Evolutionary conservation across 2,797 vertebrate genomes (phyloP).

Genomic region (Danio jaintianensis): DNA sequence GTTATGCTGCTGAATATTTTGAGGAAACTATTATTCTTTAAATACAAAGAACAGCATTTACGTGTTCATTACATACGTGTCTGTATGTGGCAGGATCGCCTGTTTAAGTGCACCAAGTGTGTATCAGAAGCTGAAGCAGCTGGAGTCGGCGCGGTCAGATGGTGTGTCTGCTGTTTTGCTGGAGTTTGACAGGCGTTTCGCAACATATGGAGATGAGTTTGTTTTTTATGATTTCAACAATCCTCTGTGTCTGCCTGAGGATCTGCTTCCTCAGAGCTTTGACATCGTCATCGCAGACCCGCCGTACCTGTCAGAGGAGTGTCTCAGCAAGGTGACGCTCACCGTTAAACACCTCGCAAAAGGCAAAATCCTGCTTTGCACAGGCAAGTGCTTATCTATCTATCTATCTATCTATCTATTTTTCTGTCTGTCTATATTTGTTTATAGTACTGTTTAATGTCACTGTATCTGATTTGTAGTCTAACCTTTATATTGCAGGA

Average conservation of each 20-base stretch:
- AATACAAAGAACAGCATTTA: background rate
- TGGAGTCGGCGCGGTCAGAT: constrained; percentile 51
- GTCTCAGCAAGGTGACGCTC: constrained; percentile 87
- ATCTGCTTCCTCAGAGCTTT: constrained; percentile 81
- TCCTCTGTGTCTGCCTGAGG: constrained; percentile 81
- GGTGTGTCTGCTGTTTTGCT: constrained; percentile 77
- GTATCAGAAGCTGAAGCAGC: constrained; percentile 91
- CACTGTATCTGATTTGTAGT: background rate
- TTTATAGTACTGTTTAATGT: constrained; percentile 20
- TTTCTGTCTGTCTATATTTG: no score
- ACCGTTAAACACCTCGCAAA: constrained; percentile 88
- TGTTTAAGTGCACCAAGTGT: constrained; percentile 92
- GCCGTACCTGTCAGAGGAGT: constrained; percentile 93
- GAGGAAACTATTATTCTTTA: background rate
- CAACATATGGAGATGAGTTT: constrained; percentile 89
- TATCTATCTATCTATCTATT: no score
- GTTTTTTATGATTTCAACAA: constrained; percentile 92
- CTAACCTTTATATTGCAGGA: constrained; percentile 73
- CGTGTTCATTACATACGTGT: background rate
- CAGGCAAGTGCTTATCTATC: constrained; percentile 82
- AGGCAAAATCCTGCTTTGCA: constrained; percentile 93
- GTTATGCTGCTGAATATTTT: background rate
- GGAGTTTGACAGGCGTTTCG: constrained; percentile 92
- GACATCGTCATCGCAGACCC: constrained; percentile 93
- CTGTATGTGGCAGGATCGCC: constrained; percentile 82